Percentiles rank a stretch among this genome's conserved stretches.
These are phyloP conservation scores for Margaritifera margaritifera DNA, from an alignment of 2,888 invertebrate genomes.

Conservation along the genomic window DNA sequence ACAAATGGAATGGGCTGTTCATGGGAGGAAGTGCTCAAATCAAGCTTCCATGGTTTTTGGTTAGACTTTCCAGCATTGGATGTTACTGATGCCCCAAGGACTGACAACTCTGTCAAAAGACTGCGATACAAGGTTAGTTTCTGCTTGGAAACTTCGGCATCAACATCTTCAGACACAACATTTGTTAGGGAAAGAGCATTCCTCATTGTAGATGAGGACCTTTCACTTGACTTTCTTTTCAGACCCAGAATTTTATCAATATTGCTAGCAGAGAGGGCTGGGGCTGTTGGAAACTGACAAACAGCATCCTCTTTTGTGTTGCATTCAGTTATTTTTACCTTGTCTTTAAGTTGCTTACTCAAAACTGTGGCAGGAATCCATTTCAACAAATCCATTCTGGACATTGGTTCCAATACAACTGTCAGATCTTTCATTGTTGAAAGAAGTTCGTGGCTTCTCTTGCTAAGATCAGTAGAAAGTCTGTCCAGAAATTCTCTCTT, in stretches of 20 bases:
- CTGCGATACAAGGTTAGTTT: slow-evolving; percentile 52
- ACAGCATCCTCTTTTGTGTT: slow-evolving; percentile 4
- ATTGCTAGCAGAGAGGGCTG: slow-evolving; percentile 49
- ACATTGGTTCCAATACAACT: slow-evolving; percentile 45
- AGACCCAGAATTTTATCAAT: slow-evolving; percentile 58
- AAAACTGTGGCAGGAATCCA: slow-evolving; percentile 41
- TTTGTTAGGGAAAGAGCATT: slow-evolving; percentile 42
- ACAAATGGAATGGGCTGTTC: too few species aligned
- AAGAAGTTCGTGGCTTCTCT: slow-evolving; percentile 43
- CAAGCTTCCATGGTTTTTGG: too few species aligned
- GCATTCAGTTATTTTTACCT: not conserved
- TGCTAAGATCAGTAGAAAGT: slow-evolving; percentile 54
- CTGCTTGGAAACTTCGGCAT: slow-evolving; percentile 53
- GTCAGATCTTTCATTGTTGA: slow-evolving; percentile 43
- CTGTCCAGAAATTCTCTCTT: slow-evolving; percentile 49
- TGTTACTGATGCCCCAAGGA: slow-evolving; percentile 20
- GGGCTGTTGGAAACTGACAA: slow-evolving; percentile 51
- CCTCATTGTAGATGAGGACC: slow-evolving; percentile 3
- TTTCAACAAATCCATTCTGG: slow-evolving; percentile 38
- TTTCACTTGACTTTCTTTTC: slow-evolving; percentile 36
- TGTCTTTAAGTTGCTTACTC: slow-evolving; percentile 21
- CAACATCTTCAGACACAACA: slow-evolving; percentile 56
- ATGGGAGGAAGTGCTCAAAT: too few species aligned
- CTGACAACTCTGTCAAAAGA: slow-evolving; percentile 49
- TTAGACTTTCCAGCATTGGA: too few species aligned